Conservation (phyloP, 2,888 invertebrate species). For the Sminthurinus aureus region DNA sequence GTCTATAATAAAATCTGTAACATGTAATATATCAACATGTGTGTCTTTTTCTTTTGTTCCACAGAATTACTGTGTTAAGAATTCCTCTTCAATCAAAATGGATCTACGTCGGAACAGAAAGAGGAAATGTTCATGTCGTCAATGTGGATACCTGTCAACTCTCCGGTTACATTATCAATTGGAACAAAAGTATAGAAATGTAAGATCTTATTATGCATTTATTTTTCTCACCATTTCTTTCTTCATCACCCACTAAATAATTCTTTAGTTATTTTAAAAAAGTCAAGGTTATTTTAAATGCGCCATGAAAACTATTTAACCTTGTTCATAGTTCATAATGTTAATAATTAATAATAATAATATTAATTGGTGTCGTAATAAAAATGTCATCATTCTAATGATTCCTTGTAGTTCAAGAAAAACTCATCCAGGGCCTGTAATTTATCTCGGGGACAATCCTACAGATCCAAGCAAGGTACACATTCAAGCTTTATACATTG, state of each 20-base stretch:
- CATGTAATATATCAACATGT: not conserved
- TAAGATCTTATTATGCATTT: constrained; percentile 76
- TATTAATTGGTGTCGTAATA: not conserved
- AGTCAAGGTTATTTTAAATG: too few species aligned
- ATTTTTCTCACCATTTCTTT: not conserved
- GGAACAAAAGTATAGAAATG: constrained; percentile 99
- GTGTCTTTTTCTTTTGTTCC: constrained; percentile 50
- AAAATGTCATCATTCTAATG: not conserved
- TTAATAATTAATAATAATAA: too few species aligned
- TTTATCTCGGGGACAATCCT: constrained; percentile 96
- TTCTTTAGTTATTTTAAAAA: not conserved
- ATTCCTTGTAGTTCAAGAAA: constrained; percentile 77
- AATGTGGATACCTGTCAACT: constrained; percentile 95
- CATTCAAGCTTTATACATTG: too few species aligned
- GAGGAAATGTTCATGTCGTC: constrained; percentile 97
- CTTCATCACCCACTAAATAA: not conserved
- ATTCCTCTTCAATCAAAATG: constrained; percentile 97
- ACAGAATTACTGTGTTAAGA: constrained; percentile 91
- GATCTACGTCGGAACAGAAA: constrained; percentile 82
- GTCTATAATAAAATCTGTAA: too few species aligned
- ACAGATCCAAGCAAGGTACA: constrained; percentile 92
- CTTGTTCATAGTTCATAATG: not conserved
- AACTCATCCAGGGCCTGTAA: constrained; percentile 95
- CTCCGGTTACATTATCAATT: constrained; percentile 98
- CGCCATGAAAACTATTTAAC: not conserved